Base-by-base conservation (phyloP, 2,113 vertebrate genomes). In the Formicarius rufipectus region DNA sequence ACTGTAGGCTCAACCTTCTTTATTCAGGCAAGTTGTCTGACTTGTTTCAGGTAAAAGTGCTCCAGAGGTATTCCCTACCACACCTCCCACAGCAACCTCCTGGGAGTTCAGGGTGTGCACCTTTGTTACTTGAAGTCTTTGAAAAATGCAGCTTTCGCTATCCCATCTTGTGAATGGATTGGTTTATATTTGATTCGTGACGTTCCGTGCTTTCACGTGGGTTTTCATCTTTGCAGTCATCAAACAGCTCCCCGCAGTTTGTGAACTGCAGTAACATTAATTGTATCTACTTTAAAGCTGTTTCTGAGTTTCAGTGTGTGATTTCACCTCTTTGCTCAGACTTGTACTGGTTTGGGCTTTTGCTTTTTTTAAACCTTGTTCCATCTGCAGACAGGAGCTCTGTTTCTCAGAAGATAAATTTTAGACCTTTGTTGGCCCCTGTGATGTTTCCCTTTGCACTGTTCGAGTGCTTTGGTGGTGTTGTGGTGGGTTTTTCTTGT, bases 21-120 rank as follows among this genome's bases (percentile, higher is more conserved):
- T 27, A 53, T 55, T 10, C 9, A 52, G 50, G 16, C 50, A 20
- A 39, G 22, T 16, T 74, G 10, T 58, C 58, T 55, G 18, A 73
- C 39, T 60, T 71, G 12, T 55, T 90, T 45, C n/a, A 45, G 16
- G 23, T 84, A 21, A 60, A 80, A 63, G 27, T 53, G 14, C 60
- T 67, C 3, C 24, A 35, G 21, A 69, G 30, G n/a, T n/a, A 14
- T 93, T 71, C 27, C 3, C 6, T 74, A 12, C 10, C 16, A 11
- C 10, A 64, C 14, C 18, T 56, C 20, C 31, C 1, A 2, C 20
- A 62, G 37, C 22, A 37, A 3, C 8, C 20, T 28, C 0, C 10
- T 12, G 23, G 37, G 28, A 53, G 25, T 7, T 60, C 31, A 55
- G 50, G 15, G 56, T n/a, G 13, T 5, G 4, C 40, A 44, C 11